These are phyloP conservation scores for Serripes groenlandicus DNA, from an alignment of 2,888 invertebrate species.

Conservation along the genomic window DNA sequence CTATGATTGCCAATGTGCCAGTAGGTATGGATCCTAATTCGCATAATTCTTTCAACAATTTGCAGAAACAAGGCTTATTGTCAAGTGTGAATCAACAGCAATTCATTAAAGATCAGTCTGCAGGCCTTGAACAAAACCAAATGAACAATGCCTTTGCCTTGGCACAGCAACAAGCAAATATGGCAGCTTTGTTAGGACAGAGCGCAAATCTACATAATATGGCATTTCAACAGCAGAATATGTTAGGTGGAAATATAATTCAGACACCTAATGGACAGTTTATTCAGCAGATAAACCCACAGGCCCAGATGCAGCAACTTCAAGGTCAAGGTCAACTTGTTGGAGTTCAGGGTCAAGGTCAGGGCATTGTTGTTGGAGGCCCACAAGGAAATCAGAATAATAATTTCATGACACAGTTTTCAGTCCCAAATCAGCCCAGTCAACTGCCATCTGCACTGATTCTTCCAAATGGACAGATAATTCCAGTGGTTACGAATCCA, in stretches of 20 bases:
- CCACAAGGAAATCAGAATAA: conserved; percentile 72
- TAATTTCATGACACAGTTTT: conserved; percentile 73
- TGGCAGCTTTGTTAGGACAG: conserved; percentile 69
- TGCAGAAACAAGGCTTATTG: conserved; percentile 58
- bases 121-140: conserved; percentile 62
- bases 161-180: conserved; percentile 73
- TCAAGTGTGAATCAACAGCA: conserved; percentile 37
- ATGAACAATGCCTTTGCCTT: conserved; percentile 62
- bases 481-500: conserved; percentile 86
- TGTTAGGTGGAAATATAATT: conserved; percentile 59
- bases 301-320: conserved; percentile 47
- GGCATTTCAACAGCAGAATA: conserved; percentile 60
- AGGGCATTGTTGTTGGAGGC: conserved; percentile 55
- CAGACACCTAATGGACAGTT: conserved; percentile 64
- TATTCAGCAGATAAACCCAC: conserved; percentile 60
- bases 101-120: conserved; percentile 50
- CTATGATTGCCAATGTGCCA: conserved; percentile 74
- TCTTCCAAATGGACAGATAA: conserved; percentile 86
- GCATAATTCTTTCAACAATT: conserved; percentile 45
- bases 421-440: conserved; percentile 74
- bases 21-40: conserved; percentile 64
- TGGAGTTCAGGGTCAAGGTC: conserved; percentile 64
- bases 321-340: conserved; percentile 63
- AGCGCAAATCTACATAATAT: conserved; percentile 58
- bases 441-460: conserved; percentile 85